Evolutionary conservation across 2,888 invertebrate species (phyloP), one percentile per base, ranked within the genome.

Genomic region (Drosophila mercatorum): DNA sequence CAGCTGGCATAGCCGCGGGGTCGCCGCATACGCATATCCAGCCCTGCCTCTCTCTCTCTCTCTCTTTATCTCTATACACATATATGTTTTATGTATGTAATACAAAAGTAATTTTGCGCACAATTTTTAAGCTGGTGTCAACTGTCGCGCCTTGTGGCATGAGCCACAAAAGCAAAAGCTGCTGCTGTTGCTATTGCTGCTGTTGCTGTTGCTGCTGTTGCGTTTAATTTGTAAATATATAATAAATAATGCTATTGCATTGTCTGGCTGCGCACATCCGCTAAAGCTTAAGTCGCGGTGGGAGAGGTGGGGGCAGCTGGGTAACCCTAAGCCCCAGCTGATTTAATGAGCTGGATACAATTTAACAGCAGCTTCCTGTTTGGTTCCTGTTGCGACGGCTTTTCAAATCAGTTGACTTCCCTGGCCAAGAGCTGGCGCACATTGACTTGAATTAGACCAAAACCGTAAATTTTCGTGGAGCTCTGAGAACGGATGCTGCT

Each of bases 341-440:
- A 80, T 89, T 85, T 85, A 85, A 85, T 85, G 88, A 85, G 84
- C 89, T 70, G 76, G 82, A 68, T 76, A 87, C 90, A 84, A 83
- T 87, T 90, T 87, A 88, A 78, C 77, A 81, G 73, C 75, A 69
- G 90, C 84, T 87, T 87, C 86, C 86, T 87, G 86, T 88, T 86
- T 82, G 71, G 85, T 81, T 85, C 82, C 83, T 87, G 89, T 83
- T 65, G 83, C 72, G 71, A 84, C 85, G 59, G 78, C 89, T 72
- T 87, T 88, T 90, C 84, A 90, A 87, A 87, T 87, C 86, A 87
- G 89, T 83, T 83, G 76, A 87, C 86, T 87, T 90, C 90, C 86
- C 90, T 87, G 90, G 90, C 86, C 88, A 84, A 72, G 63, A 77
- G 77, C 70, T 41, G 77, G 47, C 60, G 65, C 72, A 53, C 72